Evolutionary conservation across 1,140 invertebrate species (phyloP).

Genomic region (Contarinia nasturtii): DNA sequence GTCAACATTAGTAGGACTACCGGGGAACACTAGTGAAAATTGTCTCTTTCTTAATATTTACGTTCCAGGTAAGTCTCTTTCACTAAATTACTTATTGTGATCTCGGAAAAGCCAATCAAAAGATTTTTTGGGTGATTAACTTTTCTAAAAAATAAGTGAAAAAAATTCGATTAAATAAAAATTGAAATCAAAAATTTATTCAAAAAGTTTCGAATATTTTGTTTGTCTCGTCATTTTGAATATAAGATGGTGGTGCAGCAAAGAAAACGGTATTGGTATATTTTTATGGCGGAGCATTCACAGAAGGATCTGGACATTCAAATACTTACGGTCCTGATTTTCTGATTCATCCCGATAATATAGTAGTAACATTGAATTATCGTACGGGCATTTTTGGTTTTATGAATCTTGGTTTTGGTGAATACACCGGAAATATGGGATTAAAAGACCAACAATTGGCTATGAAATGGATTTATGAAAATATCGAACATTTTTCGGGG

Average conservation of each 20-base stretch:
- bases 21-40: neutral
- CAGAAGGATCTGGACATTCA: neutral
- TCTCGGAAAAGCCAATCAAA: no score
- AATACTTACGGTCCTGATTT: neutral
- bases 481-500: constrained; percentile 22
- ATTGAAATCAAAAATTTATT: no score
- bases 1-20: neutral
- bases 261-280: neutral
- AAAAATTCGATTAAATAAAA: no score
- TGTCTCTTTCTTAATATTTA: neutral
- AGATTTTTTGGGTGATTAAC: no score
- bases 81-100: no score
- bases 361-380: constrained; percentile 52
- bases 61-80: neutral
- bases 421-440: constrained; percentile 32
- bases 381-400: constrained; percentile 41
- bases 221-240: neutral
- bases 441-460: constrained; percentile 30
- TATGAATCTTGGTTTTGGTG: constrained; percentile 27
- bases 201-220: no score
- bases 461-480: constrained; percentile 23
- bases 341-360: constrained; percentile 26
- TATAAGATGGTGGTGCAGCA: neutral
- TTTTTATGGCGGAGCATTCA: neutral
- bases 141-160: no score